phyloP scores from a whole-genome alignment of 1,140 invertebrate species.

The Saxidomus purpurata region DNA sequence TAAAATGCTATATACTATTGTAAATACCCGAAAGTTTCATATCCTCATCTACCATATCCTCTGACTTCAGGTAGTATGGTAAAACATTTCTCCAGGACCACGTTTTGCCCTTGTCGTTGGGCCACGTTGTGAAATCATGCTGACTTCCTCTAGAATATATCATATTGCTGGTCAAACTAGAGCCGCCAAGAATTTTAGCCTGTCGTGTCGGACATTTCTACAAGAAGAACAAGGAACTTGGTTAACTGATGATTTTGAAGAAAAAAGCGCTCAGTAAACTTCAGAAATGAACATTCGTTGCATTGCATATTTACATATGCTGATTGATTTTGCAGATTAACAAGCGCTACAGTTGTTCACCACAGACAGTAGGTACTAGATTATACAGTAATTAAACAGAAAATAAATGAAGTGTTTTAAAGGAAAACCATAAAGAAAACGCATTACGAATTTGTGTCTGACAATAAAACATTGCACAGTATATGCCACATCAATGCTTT shows the following conservation, averaged over 20 bases:
- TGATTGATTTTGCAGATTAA: not conserved
- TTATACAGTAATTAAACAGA: no score
- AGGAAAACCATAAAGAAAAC: no score
- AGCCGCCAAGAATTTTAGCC: slow-evolving; percentile 90
- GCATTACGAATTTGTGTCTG: no score
- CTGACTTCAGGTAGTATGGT: slow-evolving; percentile 96
- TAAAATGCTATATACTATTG: no score
- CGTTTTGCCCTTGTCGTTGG: slow-evolving; percentile 92
- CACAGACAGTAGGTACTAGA: no score
- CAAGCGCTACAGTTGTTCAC: not conserved
- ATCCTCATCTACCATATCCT: slow-evolving; percentile 73
- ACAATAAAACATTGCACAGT: no score
- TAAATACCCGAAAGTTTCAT: slow-evolving; percentile 63
- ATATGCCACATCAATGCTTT: no score
- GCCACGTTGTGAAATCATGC: slow-evolving; percentile 97
- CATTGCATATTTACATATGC: not conserved
- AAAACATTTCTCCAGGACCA: slow-evolving; percentile 95
- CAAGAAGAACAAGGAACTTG: no score
- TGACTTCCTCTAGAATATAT: slow-evolving; percentile 96
- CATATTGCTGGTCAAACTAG: slow-evolving; percentile 98
- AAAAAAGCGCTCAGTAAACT: no score
- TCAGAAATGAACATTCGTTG: no score
- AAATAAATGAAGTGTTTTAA: no score
- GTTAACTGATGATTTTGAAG: no score
- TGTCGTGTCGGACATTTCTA: slow-evolving; percentile 67